Evolutionary conservation across 1,140 invertebrate species (phyloP).

Genomic region (Hyles vespertilio): DNA sequence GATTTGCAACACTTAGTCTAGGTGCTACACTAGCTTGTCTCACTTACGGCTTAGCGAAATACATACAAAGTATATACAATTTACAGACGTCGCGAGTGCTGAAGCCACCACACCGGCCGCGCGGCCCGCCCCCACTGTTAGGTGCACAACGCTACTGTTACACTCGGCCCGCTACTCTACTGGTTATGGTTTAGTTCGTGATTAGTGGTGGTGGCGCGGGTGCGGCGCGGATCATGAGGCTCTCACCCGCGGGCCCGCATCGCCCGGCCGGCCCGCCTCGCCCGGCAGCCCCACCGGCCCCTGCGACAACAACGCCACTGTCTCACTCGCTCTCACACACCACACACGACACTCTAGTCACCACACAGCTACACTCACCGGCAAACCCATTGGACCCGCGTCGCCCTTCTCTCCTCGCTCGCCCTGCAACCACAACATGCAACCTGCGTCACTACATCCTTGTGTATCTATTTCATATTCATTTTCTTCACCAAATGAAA

Average conservation of each 20-base stretch:
- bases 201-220: constrained; percentile 23
- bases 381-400: constrained; percentile 95
- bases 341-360: neutral
- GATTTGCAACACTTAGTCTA: constrained; percentile 42
- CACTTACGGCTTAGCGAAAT: constrained; percentile 25
- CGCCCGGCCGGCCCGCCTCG: constrained; percentile 84
- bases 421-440: constrained; percentile 78
- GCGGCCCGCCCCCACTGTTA: constrained; percentile 6
- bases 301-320: constrained; percentile 63
- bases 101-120: constrained; percentile 4
- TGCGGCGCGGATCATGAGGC: constrained; percentile 16
- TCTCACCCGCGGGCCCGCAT: constrained; percentile 83
- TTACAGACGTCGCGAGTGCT: constrained; percentile 27
- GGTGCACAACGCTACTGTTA: constrained; percentile 17
- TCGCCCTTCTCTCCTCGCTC: constrained; percentile 93
- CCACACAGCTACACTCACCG: constrained; percentile 82
- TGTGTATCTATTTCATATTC: too few species aligned
- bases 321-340: neutral
- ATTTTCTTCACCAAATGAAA: too few species aligned
- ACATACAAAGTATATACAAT: constrained; percentile 49
- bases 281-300: constrained; percentile 93
- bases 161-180: constrained; percentile 47
- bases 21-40: constrained; percentile 36
- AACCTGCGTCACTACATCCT: too few species aligned
- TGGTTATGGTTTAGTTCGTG: constrained; percentile 56